Percentiles rank a stretch among this genome's conserved stretches.
Evolutionary conservation across 2,113 vertebrate genomes (phyloP).

Genomic region (Thunnus thynnus): DNA sequence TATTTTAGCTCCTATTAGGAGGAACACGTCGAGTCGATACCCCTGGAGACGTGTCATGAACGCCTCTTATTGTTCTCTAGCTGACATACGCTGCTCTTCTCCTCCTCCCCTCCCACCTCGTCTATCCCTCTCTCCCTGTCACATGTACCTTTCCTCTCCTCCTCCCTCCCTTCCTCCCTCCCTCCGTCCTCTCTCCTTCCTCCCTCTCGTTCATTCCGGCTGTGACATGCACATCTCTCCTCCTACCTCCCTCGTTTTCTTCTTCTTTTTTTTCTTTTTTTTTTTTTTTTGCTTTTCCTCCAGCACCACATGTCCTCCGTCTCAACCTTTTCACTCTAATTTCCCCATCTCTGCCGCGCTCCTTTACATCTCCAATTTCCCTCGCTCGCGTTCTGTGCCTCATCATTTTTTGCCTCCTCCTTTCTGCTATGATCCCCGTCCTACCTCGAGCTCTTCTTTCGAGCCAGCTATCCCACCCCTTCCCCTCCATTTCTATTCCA

Average conservation of each 20-base stretch:
- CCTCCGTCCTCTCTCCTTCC: conserved; percentile 21
- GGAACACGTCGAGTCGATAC: conserved; percentile 61
- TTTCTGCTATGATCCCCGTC: conserved; percentile 2
- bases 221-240: conserved; percentile 53
- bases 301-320: conserved; percentile 14
- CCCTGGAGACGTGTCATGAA: conserved; percentile 77
- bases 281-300: neutral
- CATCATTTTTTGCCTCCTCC: conserved; percentile 17
- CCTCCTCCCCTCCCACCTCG: conserved; percentile 26
- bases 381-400: conserved; percentile 20
- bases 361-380: conserved; percentile 28
- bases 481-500: conserved; percentile 39
- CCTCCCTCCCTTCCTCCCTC: conserved; percentile 47
- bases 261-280: neutral
- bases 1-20: conserved; percentile 75
- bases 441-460: conserved; percentile 28
- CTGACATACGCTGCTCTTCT: conserved; percentile 64
- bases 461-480: conserved; percentile 12
- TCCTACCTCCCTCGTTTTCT: conserved; percentile 46
- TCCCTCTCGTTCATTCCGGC: conserved; percentile 41
- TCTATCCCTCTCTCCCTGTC: conserved; percentile 56
- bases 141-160: conserved; percentile 54
- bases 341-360: conserved; percentile 24
- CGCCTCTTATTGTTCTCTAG: conserved; percentile 78
- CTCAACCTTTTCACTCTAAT: conserved; percentile 42